Evolutionary conservation across 1,140 invertebrate genomes (phyloP).

Genomic region (Helicoverpa armigera): DNA sequence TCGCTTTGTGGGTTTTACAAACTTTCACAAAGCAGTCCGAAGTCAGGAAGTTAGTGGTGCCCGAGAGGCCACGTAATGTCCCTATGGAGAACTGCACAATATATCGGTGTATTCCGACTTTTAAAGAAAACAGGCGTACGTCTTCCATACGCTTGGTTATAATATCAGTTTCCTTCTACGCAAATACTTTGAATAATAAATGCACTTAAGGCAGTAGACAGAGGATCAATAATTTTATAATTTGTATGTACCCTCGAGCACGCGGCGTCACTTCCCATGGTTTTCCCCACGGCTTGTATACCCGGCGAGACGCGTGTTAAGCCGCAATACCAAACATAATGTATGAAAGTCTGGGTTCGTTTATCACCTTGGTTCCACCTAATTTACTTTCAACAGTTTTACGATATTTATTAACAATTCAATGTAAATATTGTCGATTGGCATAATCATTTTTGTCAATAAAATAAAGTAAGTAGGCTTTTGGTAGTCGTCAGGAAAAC

Average conservation of each 20-base stretch:
- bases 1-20: no score
- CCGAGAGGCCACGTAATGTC: no score
- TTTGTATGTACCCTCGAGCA: conserved; percentile 6
- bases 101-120: no score
- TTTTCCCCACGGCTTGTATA: conserved; percentile 15
- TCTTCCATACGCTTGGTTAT: no score
- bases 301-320: conserved; percentile 2
- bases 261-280: conserved; percentile 17
- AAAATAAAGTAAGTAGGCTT: neutral
- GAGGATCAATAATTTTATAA: neutral
- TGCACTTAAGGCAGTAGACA: neutral
- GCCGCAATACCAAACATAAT: neutral
- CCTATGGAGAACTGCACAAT: no score
- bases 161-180: no score
- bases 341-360: neutral
- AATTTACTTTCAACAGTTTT: neutral
- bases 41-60: no score
- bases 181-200: conserved; percentile 1
- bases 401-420: conserved; percentile 9
- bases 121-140: no score
- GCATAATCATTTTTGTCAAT: neutral
- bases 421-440: neutral
- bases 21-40: no score
- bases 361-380: conserved; percentile 6
- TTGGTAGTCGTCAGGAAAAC: neutral